Percentiles rank a stretch among this genome's conserved stretches.
phyloP scores from a whole-genome alignment of 2,797 vertebrate genomes.

The Coregonus sp. region DNA sequence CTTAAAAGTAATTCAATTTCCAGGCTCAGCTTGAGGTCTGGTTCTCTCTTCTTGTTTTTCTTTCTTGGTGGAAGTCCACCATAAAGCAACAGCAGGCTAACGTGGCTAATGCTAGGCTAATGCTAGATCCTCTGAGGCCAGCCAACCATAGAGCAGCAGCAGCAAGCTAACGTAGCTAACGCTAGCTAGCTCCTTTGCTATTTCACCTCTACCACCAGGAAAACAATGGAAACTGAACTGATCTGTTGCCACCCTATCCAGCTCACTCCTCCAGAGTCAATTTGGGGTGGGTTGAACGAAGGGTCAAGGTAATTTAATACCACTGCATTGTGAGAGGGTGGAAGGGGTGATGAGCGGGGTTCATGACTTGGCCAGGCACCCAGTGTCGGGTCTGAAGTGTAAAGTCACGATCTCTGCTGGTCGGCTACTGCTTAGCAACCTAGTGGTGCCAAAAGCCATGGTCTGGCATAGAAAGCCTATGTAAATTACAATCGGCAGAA shows the following conservation, averaged over 20 bases:
- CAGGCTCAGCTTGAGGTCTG: constrained; percentile 7
- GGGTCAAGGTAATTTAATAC: constrained; percentile 75
- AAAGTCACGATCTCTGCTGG: no score
- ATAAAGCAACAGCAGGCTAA: constrained; percentile 32
- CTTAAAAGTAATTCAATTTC: not conserved
- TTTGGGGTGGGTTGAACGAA: constrained; percentile 62
- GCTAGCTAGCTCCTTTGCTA: constrained; percentile 16
- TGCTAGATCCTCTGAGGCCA: no score
- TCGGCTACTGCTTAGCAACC: no score
- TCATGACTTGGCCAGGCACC: no score
- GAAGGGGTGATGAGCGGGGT: constrained; percentile 28
- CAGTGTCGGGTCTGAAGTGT: no score
- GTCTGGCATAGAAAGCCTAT: no score
- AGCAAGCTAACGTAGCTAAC: constrained; percentile 26
- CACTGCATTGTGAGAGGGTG: constrained; percentile 49
- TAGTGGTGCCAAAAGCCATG: no score
- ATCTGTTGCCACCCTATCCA: constrained; percentile 44
- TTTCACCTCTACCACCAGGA: constrained; percentile 45
- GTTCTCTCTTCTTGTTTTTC: not conserved
- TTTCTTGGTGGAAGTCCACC: not conserved
- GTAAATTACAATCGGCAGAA: no score
- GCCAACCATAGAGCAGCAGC: constrained; percentile 7
- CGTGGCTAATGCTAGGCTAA: not conserved
- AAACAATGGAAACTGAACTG: constrained; percentile 52
- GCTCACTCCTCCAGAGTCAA: constrained; percentile 53